Percentiles rank a stretch among this genome's conserved stretches.
Conservation (phyloP, 2,797 vertebrate species). For the Silurus aristotelis region DNA sequence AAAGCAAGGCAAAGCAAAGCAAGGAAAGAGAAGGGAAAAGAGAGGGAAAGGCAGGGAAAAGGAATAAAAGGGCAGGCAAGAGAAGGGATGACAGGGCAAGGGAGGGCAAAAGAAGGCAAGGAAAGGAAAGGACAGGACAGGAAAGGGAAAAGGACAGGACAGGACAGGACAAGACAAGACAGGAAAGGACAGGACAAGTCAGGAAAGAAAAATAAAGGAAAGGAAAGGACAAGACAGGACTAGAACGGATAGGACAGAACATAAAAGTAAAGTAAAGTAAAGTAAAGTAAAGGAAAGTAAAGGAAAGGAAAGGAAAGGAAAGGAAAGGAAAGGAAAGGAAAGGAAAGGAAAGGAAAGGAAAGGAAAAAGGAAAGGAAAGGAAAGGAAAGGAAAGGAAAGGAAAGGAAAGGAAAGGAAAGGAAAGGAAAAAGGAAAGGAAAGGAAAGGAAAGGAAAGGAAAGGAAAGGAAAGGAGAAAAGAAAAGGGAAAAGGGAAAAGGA, state of each 20-base stretch:
- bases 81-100: neutral
- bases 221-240: no score
- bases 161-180: no score
- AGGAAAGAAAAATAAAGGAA: accelerated
- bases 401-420: no score
- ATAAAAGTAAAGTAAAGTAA: accelerated
- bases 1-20: neutral
- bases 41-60: neutral
- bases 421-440: neutral
- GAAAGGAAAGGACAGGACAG: neutral
- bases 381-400: neutral
- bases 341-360: no score
- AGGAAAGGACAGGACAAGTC: accelerated
- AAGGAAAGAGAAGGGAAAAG: neutral
- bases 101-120: accelerated
- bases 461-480: no score
- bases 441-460: neutral
- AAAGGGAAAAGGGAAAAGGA: no score
- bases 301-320: accelerated
- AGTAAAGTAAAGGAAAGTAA: no score
- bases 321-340: neutral
- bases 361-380: neutral
- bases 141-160: no score
- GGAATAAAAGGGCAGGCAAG: neutral
- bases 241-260: no score